Conservation (phyloP, 1,140 invertebrate genomes). For the Cecropterus lyciades region DNA sequence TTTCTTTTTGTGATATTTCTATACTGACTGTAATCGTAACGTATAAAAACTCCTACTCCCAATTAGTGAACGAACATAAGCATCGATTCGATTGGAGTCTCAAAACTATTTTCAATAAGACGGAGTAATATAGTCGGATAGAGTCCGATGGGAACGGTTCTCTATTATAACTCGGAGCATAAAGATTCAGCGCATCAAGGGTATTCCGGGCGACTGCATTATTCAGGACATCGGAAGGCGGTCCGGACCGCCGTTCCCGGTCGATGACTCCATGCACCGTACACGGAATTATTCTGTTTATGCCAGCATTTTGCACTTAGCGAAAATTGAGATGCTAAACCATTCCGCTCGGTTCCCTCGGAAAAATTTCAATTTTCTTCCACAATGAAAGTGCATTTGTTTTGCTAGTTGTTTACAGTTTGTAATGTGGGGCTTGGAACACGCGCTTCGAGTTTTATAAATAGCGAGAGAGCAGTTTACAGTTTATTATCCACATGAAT, state of each 20-base stretch:
- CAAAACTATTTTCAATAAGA: constrained; percentile 22
- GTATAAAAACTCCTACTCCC: not conserved
- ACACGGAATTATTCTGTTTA: constrained; percentile 46
- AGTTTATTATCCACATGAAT: not conserved
- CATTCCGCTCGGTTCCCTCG: constrained; percentile 25
- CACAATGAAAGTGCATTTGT: constrained; percentile 30
- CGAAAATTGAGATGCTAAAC: constrained; percentile 41
- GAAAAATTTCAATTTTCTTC: constrained; percentile 35
- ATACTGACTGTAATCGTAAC: not conserved
- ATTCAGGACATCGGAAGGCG: constrained; percentile 46
- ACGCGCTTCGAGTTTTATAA: not conserved
- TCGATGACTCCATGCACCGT: constrained; percentile 39
- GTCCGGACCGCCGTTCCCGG: constrained; percentile 32
- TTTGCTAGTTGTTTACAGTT: constrained; percentile 20
- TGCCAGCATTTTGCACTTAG: constrained; percentile 39
- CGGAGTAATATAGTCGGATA: constrained; percentile 1
- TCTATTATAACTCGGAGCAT: constrained; percentile 5
- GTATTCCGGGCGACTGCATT: constrained; percentile 40
- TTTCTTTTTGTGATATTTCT: constrained; percentile 11
- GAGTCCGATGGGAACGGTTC: not conserved
- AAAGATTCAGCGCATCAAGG: constrained; percentile 35
- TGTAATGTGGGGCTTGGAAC: constrained; percentile 11
- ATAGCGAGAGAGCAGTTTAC: not conserved
- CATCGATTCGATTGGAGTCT: not conserved
- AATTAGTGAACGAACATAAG: constrained; percentile 7